phyloP scores from a whole-genome alignment of 2,113 vertebrate genomes.

The Merops nubicus region DNA sequence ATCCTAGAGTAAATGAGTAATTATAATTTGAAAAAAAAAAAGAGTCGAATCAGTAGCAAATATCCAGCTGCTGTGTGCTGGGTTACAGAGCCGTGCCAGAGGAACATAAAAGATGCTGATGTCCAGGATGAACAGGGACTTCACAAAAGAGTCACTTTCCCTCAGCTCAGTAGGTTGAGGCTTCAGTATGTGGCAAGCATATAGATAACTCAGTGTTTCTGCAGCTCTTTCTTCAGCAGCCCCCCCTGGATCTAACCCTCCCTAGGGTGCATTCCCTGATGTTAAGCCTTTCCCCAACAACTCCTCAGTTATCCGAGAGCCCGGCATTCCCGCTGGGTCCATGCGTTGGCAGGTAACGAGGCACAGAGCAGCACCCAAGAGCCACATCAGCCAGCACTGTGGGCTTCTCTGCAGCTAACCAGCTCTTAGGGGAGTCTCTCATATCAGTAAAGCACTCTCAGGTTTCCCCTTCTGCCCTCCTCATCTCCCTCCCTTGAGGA shows the following conservation, averaged over 20 bases:
- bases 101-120: not conserved
- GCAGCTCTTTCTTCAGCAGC: not conserved
- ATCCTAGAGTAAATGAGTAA: not conserved
- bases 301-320: not conserved
- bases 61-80: not conserved
- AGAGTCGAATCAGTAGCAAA: not conserved
- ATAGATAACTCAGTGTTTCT: not conserved
- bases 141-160: not conserved
- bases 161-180: not conserved
- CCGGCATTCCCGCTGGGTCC: not conserved
- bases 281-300: not conserved
- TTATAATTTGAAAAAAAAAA: not conserved
- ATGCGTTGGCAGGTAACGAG: rapidly evolving
- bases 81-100: not conserved
- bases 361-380: not conserved
- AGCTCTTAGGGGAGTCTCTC: not conserved
- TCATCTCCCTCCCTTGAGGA: not conserved
- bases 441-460: rapidly evolving
- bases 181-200: not conserved
- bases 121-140: not conserved
- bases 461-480: not conserved
- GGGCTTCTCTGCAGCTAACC: not conserved
- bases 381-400: not conserved
- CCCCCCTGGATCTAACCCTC: not conserved
- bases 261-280: not conserved